Evolutionary conservation across 1,140 invertebrate genomes (phyloP).

Genomic region (Heliconius congener): DNA sequence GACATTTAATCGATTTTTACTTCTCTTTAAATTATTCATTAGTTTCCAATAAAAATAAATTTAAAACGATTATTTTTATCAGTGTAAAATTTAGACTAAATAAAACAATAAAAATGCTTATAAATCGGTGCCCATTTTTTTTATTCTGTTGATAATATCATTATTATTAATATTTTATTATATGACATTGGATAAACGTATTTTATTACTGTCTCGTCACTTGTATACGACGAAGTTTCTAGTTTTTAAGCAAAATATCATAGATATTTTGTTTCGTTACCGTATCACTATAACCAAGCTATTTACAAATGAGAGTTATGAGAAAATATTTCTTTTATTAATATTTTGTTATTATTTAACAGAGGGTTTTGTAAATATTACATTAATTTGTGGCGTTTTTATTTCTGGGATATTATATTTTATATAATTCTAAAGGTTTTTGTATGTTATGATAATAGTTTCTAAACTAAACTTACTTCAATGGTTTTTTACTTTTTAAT

Average conservation of each 20-base stretch:
- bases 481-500: not conserved
- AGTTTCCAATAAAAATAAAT: not conserved
- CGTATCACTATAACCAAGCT: constrained; percentile 32
- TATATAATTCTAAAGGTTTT: not conserved
- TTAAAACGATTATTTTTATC: not conserved
- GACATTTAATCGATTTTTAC: not conserved
- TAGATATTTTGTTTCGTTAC: constrained; percentile 27
- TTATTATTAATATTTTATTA: not conserved
- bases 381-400: constrained; percentile 10
- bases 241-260: constrained; percentile 16
- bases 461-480: constrained; percentile 17
- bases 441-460: not conserved
- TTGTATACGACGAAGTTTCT: not conserved
- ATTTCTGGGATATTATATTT: constrained; percentile 12
- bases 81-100: not conserved
- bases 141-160: not conserved
- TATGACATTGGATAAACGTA: constrained; percentile 9
- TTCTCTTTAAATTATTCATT: not conserved
- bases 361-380: constrained; percentile 16
- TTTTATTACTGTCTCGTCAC: not conserved
- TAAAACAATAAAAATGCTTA: not conserved
- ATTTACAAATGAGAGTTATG: constrained; percentile 22
- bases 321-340: constrained; percentile 14
- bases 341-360: constrained; percentile 30
- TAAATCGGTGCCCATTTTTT: not conserved